Evolutionary conservation across 2,888 invertebrate species (phyloP), one percentile per base, ranked within the genome.

Genomic region (Lampropteryx suffumata): DNA sequence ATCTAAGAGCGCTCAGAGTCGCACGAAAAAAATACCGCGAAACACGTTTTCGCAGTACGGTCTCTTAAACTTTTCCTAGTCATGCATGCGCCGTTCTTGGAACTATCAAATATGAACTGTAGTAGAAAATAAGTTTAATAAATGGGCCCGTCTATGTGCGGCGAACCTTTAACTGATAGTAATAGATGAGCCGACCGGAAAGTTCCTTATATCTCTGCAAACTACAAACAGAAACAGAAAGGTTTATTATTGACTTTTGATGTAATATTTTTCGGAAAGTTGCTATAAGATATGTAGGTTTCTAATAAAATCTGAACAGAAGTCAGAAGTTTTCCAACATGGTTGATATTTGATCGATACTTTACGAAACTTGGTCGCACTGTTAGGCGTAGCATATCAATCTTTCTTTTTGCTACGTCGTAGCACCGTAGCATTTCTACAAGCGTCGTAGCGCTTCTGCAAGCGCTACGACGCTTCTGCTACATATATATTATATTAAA

Each of bases 221-320:
- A 72, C 72, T 76, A 79, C 79, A 78, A 70, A 70, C 64, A 65
- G 69, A 72, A 79, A 73, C 76, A 76, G 75, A 69, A 69, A 69
- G 61, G 67, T 60, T 65, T 62, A 62, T 70, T 63, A 61, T 65
- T 60, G 61, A 60, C 59, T 59, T 58, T 62, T 63, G 68, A 56
- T 64, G 47, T 58, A 29, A 58, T 59, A 55, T 61, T 66, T 64
- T 57, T 56, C 42, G 44, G 34, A 34, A 57, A 48, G 49, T 48
- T 37, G 29, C 29, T 32, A n/a, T 27, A 39, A 29, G 34, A 32
- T 14, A 27, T 17, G 32, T 49, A 39, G 27, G 27, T 10, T 34
- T 17, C 7, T n/a, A 21, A 17, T 21, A 34, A 9, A 17, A 34
- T 33, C 4, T 13, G 6, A 32, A 13, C 12, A 13, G 17, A n/a